A percentile compares a stretch with the other conserved stretches of the same genome.
These are phyloP conservation scores for Dioctria rufipes DNA, from an alignment of 2,888 invertebrate genomes.

Conservation along the genomic window DNA sequence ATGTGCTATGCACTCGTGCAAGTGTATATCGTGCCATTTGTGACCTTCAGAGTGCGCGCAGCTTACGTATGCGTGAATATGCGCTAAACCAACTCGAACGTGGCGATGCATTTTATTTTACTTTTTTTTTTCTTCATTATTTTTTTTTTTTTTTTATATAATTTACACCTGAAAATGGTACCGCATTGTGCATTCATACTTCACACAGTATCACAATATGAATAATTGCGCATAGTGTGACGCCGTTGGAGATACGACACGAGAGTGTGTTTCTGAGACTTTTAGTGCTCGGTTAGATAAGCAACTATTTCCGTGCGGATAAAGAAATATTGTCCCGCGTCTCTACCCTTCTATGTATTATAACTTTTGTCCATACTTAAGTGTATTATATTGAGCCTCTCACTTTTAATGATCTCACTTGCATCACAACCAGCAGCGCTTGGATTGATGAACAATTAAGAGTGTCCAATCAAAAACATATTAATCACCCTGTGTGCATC, in stretches of 20 bases:
- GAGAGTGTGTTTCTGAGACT: not conserved
- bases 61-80: constrained; percentile 52
- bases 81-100: constrained; percentile 33
- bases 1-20: not conserved
- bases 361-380: not conserved
- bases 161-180: constrained; percentile 56
- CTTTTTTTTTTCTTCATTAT: too few relatives aligned
- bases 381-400: constrained; percentile 14
- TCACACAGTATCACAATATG: constrained; percentile 29
- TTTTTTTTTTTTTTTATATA: constrained; percentile 22
- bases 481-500: constrained; percentile 12
- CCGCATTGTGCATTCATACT: constrained; percentile 29
- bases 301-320: constrained; percentile 14
- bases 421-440: not conserved
- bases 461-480: constrained; percentile 29
- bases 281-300: constrained; percentile 23
- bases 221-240: not conserved
- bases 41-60: constrained; percentile 56
- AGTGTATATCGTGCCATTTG: constrained; percentile 52
- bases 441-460: constrained; percentile 46
- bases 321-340: not conserved
- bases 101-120: constrained; percentile 24
- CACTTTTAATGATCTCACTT: constrained; percentile 21
- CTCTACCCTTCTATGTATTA: too few relatives aligned
- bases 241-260: not conserved